Evolutionary conservation across 2,797 vertebrate genomes (phyloP).

Genomic region (Betta splendens): DNA sequence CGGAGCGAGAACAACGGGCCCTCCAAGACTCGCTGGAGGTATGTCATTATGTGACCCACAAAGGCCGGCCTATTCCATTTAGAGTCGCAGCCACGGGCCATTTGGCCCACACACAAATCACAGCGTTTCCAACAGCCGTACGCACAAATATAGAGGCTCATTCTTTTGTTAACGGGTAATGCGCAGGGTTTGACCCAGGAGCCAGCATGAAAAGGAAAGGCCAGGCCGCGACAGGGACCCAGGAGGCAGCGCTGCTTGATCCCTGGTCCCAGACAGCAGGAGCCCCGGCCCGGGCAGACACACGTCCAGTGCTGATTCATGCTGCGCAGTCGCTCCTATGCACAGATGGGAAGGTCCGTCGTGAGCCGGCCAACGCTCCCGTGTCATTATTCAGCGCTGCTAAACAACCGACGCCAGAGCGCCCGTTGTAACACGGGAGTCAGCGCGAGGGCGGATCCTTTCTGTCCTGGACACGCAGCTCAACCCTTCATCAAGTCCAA

Average conservation of each 20-base stretch:
- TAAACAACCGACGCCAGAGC: slow-evolving; percentile 22
- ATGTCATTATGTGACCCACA: slow-evolving; percentile 78
- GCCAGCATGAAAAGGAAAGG: slow-evolving; percentile 50
- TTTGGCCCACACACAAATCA: slow-evolving; percentile 64
- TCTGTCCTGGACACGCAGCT: slow-evolving; percentile 4
- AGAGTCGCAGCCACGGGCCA: slow-evolving; percentile 65
- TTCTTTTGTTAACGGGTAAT: slow-evolving; percentile 49
- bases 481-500: slow-evolving; percentile 8
- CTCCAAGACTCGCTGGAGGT: slow-evolving; percentile 69
- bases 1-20: slow-evolving; percentile 59
- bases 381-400: slow-evolving; percentile 30
- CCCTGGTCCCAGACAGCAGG: slow-evolving; percentile 25
- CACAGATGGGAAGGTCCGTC: slow-evolving; percentile 52
- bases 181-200: slow-evolving; percentile 46
- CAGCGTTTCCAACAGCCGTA: slow-evolving; percentile 54
- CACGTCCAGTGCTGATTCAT: slow-evolving; percentile 56
- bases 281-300: slow-evolving; percentile 44
- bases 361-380: slow-evolving; percentile 19
- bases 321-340: slow-evolving; percentile 18
- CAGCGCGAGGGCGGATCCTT: neutral
- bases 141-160: slow-evolving; percentile 55
- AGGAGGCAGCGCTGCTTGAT: slow-evolving; percentile 47
- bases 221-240: slow-evolving; percentile 36
- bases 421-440: slow-evolving; percentile 26
- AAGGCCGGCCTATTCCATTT: slow-evolving; percentile 72